Evolutionary conservation across 2,113 vertebrate species (phyloP).

Genomic region (Zosterops borbonicus): DNA sequence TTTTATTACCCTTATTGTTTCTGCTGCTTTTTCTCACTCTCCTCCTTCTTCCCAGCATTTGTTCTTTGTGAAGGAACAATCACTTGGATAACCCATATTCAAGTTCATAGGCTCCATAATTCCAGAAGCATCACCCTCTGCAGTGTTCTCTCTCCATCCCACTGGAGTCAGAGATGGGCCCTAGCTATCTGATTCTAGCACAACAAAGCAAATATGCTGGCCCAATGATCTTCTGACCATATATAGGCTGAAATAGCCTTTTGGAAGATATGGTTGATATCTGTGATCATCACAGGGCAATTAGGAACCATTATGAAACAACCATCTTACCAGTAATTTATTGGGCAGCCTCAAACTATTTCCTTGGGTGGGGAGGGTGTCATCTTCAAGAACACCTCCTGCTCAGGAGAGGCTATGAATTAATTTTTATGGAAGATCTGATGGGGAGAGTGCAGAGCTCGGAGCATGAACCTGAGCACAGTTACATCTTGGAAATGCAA

Average conservation of each 20-base stretch:
- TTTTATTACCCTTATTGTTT: not conserved
- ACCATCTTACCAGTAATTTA: not conserved
- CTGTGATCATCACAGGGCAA: slow-evolving; percentile 47
- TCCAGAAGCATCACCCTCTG: slow-evolving; percentile 12
- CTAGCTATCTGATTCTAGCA: slow-evolving; percentile 59
- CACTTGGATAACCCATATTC: not conserved
- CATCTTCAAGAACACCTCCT: not conserved
- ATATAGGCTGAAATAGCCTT: slow-evolving; percentile 65
- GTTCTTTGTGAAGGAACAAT: not conserved
- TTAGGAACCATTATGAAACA: slow-evolving; percentile 39
- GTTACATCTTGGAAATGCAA: not conserved
- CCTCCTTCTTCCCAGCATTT: not conserved
- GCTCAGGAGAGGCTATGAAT: not conserved
- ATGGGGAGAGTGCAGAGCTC: not conserved
- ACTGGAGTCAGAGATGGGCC: slow-evolving; percentile 23
- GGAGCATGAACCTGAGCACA: not conserved
- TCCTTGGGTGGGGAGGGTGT: not conserved
- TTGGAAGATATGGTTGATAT: slow-evolving; percentile 55
- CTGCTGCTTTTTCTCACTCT: not conserved
- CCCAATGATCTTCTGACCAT: slow-evolving; percentile 54
- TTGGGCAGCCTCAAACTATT: not conserved
- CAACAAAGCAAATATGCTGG: slow-evolving; percentile 62
- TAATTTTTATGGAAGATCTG: not conserved
- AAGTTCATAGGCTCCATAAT: not conserved
- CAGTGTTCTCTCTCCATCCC: not conserved